Evolutionary conservation across 2,797 vertebrate species (phyloP), one percentile per base, ranked within the genome.

Genomic region (Sebastes vulpes): DNA sequence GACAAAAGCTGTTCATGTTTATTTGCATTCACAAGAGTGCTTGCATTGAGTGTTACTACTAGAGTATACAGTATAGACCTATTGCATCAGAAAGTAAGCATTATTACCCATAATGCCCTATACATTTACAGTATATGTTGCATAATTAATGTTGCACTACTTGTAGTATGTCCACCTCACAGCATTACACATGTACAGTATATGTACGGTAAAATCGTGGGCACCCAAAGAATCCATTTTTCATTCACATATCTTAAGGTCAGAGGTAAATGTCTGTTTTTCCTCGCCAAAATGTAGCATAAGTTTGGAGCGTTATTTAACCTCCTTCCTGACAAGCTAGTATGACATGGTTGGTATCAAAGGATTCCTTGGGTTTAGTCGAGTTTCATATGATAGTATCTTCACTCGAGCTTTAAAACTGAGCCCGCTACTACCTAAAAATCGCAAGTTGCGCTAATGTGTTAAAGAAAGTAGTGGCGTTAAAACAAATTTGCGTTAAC

Each of bases 401-500:
- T 42, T 46, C 42, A 46, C 42, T 46, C 42, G 0, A 42, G 38
- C 38, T 42, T 42, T 42, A 42, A 42, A 42, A 42, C 38, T 42
- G 38, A 42, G 5, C 38, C 2, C 5, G 0, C 12, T 42, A 16
- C 12, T 1, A 42, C 38, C 0, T 42, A 42, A 6, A 42, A 6
- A 42, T 42, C 2, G 38, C 38, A 42, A 42, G 38, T 16, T 42
- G 38, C 12, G 5, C 0, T 42, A 42, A 42, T 42, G 38, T 0
- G 12, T 38, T 38, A 38, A 38, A 1, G 35, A 38, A 0, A 0
- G 1, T 38, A 3, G 12, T 38, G 35, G 35, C 35, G 0, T 38
- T 38, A 38, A 38, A 38, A 38, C 35, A 6, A 38, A 38, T 38
- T 38, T 14, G 12, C 12, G 0, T 38, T 38, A 38, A 38, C 0